Base-by-base conservation (phyloP, 2,888 invertebrate genomes). In the Ichneumoninae sp. region DNA sequence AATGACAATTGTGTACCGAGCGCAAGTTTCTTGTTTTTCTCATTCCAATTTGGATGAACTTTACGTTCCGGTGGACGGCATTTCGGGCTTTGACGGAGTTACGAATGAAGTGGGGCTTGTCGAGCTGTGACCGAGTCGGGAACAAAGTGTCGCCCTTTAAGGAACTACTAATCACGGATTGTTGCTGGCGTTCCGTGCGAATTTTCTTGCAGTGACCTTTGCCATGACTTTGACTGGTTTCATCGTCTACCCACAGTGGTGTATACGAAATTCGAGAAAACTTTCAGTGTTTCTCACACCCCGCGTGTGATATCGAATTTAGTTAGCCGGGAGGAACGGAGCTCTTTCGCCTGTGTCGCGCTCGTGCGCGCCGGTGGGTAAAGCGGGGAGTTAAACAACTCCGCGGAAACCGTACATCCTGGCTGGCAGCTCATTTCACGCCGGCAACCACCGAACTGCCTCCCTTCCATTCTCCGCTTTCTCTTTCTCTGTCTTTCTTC, bases 361-460 rank as follows among this genome's bases (percentile, higher is more conserved):
- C 69, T 77, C 50, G 71, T 69, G 40, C 78, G 79, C 54, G 47
- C 60, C 16, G 30, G 33, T 33, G 30, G 82, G 78, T 62, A 86
- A 86, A 79, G 83, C 83, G 70, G 74, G 81, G 86, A 89, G 89
- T 90, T 89, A 89, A 91, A 89, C 89, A 89, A 89, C 86, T 88
- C 87, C 86, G 69, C 65, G 75, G 86, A 87, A 88, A 88, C 84
- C 88, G 89, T 90, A 89, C 87, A 89, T 90, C 90, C 87, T 86
- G 86, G 87, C 87, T 91, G 89, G 90, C 90, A 91, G 91, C 89
- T 90, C 89, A 90, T 91, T 91, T 91, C 90, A 90, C 90, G 90
- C 88, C 89, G 86, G 87, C 88, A 90, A 89, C 88, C 88, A 85
- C 89, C 87, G 75, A 88, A 87, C 60, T 82, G 85, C 82, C 81